Conservation (phyloP, 2,888 invertebrate species). For the Leucoptera coffeella region DNA sequence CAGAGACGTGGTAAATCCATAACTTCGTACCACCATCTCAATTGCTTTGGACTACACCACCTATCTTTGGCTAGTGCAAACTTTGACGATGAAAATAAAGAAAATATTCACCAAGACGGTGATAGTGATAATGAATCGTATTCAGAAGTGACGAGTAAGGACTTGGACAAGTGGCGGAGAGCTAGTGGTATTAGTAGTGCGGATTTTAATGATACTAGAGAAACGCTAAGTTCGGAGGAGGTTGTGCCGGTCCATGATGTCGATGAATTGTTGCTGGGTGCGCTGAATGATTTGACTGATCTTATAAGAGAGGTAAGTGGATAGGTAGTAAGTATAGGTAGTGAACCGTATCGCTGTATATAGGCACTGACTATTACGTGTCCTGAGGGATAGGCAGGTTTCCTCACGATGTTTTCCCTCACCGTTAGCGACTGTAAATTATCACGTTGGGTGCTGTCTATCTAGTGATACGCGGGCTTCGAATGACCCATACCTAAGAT, state of each 20-base stretch:
- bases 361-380: no score
- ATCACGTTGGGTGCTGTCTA: no score
- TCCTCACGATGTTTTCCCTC: no score
- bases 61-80: no score
- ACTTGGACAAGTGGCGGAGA: no score
- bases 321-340: no score
- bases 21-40: conserved; percentile 42
- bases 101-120: conserved; percentile 31
- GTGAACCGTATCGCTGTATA: no score
- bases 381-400: no score
- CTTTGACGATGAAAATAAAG: conserved; percentile 49
- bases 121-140: conserved; percentile 9
- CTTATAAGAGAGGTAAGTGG: conserved; percentile 44
- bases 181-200: conserved; percentile 18
- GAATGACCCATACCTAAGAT: no score
- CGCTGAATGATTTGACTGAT: conserved; percentile 43
- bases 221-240: conserved; percentile 15
- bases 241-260: conserved; percentile 13
- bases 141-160: no score
- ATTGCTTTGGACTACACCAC: conserved; percentile 43
- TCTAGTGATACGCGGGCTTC: no score
- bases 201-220: conserved; percentile 19
- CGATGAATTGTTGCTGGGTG: conserved; percentile 30
- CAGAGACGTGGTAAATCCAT: conserved; percentile 40
- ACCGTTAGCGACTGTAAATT: no score